Evolutionary conservation across 2,888 invertebrate species (phyloP).

Genomic region (Phyllotreta cruciferae): DNA sequence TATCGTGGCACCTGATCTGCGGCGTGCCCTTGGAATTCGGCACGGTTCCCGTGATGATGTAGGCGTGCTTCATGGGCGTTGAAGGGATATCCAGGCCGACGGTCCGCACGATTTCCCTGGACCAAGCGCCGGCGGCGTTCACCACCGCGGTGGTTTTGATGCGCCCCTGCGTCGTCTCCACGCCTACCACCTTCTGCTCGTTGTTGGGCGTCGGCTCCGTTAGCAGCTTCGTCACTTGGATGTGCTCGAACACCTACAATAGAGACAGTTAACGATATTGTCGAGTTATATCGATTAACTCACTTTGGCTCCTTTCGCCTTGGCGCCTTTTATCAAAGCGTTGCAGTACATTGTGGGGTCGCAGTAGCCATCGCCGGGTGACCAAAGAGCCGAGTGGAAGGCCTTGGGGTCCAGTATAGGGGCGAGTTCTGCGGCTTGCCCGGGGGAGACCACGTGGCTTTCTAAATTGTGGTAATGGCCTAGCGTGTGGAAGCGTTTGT

Average conservation of each 20-base stretch:
- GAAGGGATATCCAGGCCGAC: slow-evolving; percentile 76
- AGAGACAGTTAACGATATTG: background rate
- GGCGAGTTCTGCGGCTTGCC: slow-evolving; percentile 78
- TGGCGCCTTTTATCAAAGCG: slow-evolving; percentile 73
- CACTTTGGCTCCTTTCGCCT: slow-evolving; percentile 43
- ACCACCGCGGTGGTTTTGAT: slow-evolving; percentile 82
- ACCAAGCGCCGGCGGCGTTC: slow-evolving; percentile 86
- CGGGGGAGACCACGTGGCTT: slow-evolving; percentile 73
- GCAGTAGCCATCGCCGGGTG: slow-evolving; percentile 82
- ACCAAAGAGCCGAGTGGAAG: slow-evolving; percentile 79
- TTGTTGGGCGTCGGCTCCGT: slow-evolving; percentile 67
- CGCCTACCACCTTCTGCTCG: slow-evolving; percentile 74
- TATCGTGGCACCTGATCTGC: slow-evolving; percentile 87
- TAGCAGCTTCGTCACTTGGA: slow-evolving; percentile 75
- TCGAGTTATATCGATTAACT: background rate
- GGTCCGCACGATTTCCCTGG: slow-evolving; percentile 73
- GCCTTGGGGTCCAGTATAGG: slow-evolving; percentile 78
- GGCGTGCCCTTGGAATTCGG: slow-evolving; percentile 77
- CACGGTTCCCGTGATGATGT: slow-evolving; percentile 82
- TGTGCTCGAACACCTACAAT: slow-evolving; percentile 75
- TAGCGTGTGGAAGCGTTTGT: slow-evolving; percentile 79
- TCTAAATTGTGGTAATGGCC: slow-evolving; percentile 81
- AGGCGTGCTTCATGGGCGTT: slow-evolving; percentile 87
- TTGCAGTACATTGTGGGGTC: slow-evolving; percentile 84
- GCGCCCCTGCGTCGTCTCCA: slow-evolving; percentile 75